Evolutionary conservation across 2,888 invertebrate genomes (phyloP), one percentile per base, ranked within the genome.

Genomic region (Gisinianus flammeolus): DNA sequence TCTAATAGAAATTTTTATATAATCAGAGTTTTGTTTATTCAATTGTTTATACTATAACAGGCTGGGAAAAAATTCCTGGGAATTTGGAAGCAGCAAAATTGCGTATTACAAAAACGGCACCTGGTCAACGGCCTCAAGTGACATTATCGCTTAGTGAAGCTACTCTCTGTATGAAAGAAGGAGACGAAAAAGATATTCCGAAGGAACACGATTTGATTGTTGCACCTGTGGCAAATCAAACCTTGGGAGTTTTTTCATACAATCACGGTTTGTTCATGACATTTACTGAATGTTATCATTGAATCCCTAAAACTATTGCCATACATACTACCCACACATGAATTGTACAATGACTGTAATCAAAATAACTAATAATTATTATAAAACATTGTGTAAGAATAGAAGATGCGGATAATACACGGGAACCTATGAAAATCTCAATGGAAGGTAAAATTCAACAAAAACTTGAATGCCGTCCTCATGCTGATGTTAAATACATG

Each of bases 81-180:
- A 94, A 94, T 86, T 92, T 94, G 86, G 96, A 97, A 89, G 97
- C 97, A 66, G 98, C 97, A 19, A 96, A 96, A 88, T 89, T 98
- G 75, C 93, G 93, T 86, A 97, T 98, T 64, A 86, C 86, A 16
- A 87, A 87, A 87, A 88, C 85, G 12, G 64, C 79, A 0, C 35
- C 73, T 24, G 58, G 54, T 26, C 52, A 64, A 44, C 73, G 67
- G n/a, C 71, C 69, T 54, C 78, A 96, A 86, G 97, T 98, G 19
- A 93, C 95, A 22, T 89, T 97, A 71, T 92, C 93, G 12, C 88
- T 97, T 12, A 93, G 94, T 4, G 93, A 94, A 85, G 92, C 93
- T 8, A 93, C 94, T 24, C 87, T 96, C 74, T 92, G 92, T 80
- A 88, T 95, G 44, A 91, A 91, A 85, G 94, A 95, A 83, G 90